Conservation (phyloP, 1,140 invertebrate genomes). For the Euschistus heros region DNA sequence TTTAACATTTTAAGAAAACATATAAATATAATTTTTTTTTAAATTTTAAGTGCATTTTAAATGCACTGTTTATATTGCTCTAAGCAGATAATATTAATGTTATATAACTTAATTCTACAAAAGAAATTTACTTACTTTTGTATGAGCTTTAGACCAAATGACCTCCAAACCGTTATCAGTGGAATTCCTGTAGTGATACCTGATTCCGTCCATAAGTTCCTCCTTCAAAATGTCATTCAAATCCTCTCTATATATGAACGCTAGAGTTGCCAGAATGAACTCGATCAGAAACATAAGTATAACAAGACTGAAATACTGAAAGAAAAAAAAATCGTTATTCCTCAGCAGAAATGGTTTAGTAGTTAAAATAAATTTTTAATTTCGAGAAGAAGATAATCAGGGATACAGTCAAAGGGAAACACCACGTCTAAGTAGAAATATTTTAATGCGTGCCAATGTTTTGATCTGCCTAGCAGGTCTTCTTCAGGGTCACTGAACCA, state of each 20-base stretch:
- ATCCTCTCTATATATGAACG: conserved; percentile 62
- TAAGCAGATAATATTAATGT: too few species aligned
- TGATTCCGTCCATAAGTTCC: conserved; percentile 56
- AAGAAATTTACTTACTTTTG: conserved; percentile 42
- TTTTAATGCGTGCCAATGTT: too few species aligned
- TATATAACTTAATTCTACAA: too few species aligned
- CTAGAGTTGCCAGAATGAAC: conserved; percentile 62
- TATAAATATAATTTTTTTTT: neutral
- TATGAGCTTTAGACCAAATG: conserved; percentile 64
- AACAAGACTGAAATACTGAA: conserved; percentile 75
- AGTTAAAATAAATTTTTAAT: too few species aligned
- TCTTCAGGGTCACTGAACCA: too few species aligned
- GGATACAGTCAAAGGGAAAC: too few species aligned
- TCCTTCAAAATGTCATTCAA: conserved; percentile 50
- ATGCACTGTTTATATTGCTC: too few species aligned
- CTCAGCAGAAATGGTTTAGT: neutral
- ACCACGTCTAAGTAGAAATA: too few species aligned
- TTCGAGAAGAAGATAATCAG: too few species aligned
- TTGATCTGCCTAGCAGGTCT: too few species aligned
- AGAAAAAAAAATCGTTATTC: conserved; percentile 28
- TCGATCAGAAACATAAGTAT: conserved; percentile 67
- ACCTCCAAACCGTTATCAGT: conserved; percentile 48
- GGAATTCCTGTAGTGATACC: conserved; percentile 45
- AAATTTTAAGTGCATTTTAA: neutral
- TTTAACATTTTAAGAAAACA: neutral